Percentiles rank a stretch among this genome's conserved stretches.
Conservation (phyloP, 2,113 vertebrate genomes). For the Strigops habroptila region DNA sequence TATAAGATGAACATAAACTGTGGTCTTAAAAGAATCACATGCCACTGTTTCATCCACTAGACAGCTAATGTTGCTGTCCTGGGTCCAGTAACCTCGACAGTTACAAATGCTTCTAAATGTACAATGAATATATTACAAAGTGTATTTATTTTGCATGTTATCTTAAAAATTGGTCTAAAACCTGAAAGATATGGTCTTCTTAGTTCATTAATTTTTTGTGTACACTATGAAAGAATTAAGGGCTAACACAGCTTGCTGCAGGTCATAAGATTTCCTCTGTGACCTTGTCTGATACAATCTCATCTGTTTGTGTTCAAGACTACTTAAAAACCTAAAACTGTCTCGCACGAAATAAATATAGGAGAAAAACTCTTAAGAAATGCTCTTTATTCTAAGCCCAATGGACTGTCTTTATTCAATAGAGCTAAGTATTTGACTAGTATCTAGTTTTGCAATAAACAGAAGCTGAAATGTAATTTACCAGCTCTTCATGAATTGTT, state of each 20-base stretch:
- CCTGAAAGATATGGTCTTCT: not conserved
- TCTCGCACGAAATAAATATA: not conserved
- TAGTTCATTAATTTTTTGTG: not conserved
- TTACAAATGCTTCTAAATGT: not conserved
- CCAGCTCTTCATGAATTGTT: conserved; percentile 63
- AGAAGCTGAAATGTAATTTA: conserved; percentile 65
- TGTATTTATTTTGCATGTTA: not conserved
- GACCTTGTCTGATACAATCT: conserved; percentile 5
- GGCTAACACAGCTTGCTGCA: conserved; percentile 8
- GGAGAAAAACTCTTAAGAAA: not conserved
- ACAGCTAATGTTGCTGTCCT: not conserved
- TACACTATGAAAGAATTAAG: not conserved
- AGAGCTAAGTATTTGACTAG: conserved; percentile 47
- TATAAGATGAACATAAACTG: not conserved
- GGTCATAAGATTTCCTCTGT: conserved; percentile 24
- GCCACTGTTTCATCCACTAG: not conserved
- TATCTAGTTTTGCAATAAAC: conserved; percentile 57
- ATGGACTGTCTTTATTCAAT: conserved; percentile 3
- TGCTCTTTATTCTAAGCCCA: conserved; percentile 42
- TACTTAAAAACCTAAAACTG: not conserved
- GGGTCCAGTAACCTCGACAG: not conserved
- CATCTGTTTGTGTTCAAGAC: not conserved
- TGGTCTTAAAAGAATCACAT: not conserved
- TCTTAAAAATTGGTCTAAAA: not conserved
- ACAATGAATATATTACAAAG: not conserved